Percentiles rank a stretch among this genome's conserved stretches.
phyloP scores from a whole-genome alignment of 2,113 vertebrate species.

The Macrotus californicus region DNA sequence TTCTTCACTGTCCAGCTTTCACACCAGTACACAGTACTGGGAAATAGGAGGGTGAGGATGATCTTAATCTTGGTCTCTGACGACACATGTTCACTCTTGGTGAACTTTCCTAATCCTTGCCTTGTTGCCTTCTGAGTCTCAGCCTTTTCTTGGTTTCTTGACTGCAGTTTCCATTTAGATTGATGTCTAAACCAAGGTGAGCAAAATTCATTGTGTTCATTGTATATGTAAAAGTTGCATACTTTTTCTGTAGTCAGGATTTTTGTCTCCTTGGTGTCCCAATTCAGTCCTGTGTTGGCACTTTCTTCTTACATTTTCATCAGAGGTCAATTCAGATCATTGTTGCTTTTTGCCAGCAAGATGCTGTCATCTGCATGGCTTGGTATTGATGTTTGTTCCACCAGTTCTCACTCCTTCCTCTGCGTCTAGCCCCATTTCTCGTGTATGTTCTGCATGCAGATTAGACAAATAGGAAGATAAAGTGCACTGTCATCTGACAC shows the following conservation, averaged over 20 bases:
- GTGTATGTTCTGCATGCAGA: neutral
- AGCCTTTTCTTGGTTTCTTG: neutral
- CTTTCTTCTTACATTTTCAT: neutral
- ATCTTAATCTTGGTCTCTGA: neutral
- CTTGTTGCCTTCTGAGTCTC: neutral
- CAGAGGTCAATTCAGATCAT: neutral
- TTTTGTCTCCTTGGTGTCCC: neutral
- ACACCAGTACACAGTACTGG: neutral
- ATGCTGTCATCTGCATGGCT: neutral
- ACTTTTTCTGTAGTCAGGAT: neutral
- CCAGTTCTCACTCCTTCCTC: neutral
- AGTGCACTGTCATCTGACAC: neutral
- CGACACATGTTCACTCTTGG: neutral
- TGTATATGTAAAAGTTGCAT: neutral
- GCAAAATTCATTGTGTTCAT: neutral
- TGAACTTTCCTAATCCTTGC: neutral
- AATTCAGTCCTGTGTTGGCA: neutral
- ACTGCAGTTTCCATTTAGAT: neutral
- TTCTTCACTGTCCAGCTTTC: neutral
- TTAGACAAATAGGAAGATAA: neutral
- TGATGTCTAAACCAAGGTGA: neutral
- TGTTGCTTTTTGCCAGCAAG: neutral
- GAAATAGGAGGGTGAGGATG: neutral
- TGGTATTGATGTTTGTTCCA: neutral
- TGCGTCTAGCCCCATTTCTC: neutral